Conservation (phyloP, 2,888 invertebrate species). For the Syrista parreyssii region DNA sequence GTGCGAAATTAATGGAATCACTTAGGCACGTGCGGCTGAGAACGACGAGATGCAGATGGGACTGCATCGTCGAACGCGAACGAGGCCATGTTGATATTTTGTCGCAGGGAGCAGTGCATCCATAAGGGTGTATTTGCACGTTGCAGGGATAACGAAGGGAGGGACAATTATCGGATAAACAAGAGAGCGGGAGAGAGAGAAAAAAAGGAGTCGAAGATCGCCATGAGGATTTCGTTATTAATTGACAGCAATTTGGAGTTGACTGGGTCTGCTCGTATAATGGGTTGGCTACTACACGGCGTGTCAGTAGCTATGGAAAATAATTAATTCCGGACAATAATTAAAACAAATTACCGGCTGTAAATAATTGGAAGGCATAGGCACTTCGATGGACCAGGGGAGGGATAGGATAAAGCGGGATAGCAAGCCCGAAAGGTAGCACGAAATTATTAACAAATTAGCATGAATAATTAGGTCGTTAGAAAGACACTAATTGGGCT, state of each 20-base stretch:
- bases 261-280: not conserved
- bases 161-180: not conserved
- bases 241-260: not conserved
- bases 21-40: not conserved
- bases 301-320: not conserved
- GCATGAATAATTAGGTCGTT: slow-evolving; percentile 44
- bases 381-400: not conserved
- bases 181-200: not conserved
- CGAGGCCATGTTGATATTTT: not conserved
- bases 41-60: not conserved
- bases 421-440: not conserved
- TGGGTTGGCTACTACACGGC: not conserved
- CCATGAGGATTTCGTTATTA: not conserved
- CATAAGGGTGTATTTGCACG: not conserved
- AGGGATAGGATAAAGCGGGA: not conserved
- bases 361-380: slow-evolving; percentile 19
- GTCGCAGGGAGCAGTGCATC: not conserved
- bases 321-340: slow-evolving; percentile 23
- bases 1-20: not conserved
- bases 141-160: not conserved
- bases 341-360: slow-evolving; percentile 24
- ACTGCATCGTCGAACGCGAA: not conserved
- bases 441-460: slow-evolving; percentile 42
- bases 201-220: not conserved
- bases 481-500: slow-evolving; percentile 43